Conservation (phyloP, 1,140 invertebrate genomes). For the Gryon sp. region DNA sequence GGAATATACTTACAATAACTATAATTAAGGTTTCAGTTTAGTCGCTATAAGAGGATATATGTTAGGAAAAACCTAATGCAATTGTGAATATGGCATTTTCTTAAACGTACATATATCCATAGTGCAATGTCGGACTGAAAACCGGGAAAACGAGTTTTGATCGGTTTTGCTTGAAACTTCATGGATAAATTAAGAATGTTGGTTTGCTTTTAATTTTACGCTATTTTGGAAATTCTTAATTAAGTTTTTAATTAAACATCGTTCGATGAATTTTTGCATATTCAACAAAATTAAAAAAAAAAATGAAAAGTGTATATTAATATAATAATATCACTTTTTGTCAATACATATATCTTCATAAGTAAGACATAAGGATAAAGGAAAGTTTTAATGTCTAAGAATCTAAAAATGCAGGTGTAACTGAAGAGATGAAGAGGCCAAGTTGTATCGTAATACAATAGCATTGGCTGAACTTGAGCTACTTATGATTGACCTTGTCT, state of each 20-base stretch:
- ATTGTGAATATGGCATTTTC: conserved; percentile 20
- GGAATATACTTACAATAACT: conserved; percentile 32
- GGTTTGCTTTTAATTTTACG: conserved; percentile 9
- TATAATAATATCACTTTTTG: conserved; percentile 32
- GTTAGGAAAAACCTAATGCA: conserved; percentile 39
- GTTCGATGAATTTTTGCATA: conserved; percentile 21
- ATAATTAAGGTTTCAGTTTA: conserved; percentile 35
- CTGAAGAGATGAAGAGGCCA: conserved; percentile 47
- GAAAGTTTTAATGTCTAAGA: conserved; percentile 45
- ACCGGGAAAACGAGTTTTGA: conserved; percentile 8
- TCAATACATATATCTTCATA: conserved; percentile 32
- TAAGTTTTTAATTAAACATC: conserved; percentile 12
- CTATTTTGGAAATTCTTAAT: conserved; percentile 23
- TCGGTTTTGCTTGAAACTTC: neutral
- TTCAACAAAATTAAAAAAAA: neutral
- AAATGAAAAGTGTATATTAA: too few species aligned
- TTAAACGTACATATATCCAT: conserved; percentile 22
- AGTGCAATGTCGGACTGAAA: conserved; percentile 16
- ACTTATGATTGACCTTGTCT: conserved; percentile 75
- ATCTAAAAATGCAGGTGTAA: conserved; percentile 52
- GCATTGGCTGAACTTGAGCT: conserved; percentile 75
- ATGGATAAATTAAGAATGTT: neutral
- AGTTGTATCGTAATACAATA: conserved; percentile 74
- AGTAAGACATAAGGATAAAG: conserved; percentile 29
- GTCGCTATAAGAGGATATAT: conserved; percentile 33